Evolutionary conservation across 2,888 invertebrate species (phyloP).

Genomic region (Alentia gelatinosa): DNA sequence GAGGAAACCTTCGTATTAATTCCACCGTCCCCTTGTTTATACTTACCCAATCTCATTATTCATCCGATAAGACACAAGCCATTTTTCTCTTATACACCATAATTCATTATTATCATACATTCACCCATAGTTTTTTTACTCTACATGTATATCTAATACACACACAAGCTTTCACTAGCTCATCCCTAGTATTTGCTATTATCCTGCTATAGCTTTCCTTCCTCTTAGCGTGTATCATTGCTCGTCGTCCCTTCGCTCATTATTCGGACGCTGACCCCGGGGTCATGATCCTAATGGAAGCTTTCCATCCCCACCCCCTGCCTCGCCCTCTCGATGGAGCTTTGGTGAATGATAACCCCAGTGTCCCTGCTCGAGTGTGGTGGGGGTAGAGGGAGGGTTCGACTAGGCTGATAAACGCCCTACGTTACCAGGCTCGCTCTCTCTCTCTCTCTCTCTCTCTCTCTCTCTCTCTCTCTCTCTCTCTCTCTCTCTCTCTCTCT

Average conservation of each 20-base stretch:
- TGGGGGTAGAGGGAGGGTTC: not conserved
- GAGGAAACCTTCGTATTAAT: no score
- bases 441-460: constrained; percentile 30
- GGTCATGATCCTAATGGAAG: not conserved
- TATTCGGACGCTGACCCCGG: not conserved
- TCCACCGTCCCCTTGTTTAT: no score
- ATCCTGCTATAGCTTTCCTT: not conserved
- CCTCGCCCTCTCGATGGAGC: not conserved
- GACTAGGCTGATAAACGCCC: not conserved
- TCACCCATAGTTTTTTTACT: not conserved
- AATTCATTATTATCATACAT: no score
- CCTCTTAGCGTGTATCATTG: not conserved
- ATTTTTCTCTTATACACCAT: no score
- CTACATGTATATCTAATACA: not conserved
- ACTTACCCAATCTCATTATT: no score
- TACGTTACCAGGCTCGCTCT: not conserved
- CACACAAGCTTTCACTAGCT: no score
- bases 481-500: constrained; percentile 41
- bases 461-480: not conserved
- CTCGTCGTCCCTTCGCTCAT: not conserved
- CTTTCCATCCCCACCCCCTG: not conserved
- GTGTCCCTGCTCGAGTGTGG: not conserved
- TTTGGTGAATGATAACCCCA: not conserved
- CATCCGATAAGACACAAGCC: no score
- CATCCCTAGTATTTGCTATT: no score